phyloP scores from a whole-genome alignment of 2,797 vertebrate species.

The Chiroxiphia lanceolata region DNA sequence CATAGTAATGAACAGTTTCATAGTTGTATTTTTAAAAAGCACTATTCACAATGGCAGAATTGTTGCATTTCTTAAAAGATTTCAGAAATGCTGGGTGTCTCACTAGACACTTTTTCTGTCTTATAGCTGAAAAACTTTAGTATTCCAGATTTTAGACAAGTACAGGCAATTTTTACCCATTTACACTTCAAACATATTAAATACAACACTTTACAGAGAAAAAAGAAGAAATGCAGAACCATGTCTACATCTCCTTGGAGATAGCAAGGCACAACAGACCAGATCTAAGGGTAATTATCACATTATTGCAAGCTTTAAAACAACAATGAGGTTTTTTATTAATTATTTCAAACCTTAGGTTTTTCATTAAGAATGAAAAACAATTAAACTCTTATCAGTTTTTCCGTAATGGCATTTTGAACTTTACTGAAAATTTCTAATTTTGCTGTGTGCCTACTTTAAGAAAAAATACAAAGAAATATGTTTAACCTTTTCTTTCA shows the following conservation, averaged over 20 bases:
- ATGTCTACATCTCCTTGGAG: conserved; percentile 13
- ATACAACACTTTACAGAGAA: neutral
- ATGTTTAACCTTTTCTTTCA: neutral
- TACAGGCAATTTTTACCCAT: neutral
- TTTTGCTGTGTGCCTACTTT: neutral
- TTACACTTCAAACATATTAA: conserved; percentile 17
- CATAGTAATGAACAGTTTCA: neutral
- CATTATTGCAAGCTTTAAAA: neutral
- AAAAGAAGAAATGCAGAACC: neutral
- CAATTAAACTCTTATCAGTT: neutral
- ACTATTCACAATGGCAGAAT: neutral
- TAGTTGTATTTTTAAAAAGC: neutral
- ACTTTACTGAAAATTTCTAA: neutral
- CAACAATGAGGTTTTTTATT: neutral
- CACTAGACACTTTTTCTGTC: neutral
- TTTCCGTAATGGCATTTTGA: neutral
- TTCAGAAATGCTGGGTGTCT: neutral
- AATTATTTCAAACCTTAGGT: neutral
- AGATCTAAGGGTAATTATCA: conserved; percentile 4
- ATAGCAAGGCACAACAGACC: neutral
- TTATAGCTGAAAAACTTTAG: neutral
- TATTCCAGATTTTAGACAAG: neutral
- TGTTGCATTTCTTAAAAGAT: neutral
- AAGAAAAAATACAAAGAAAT: neutral
- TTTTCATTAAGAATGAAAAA: neutral